These are phyloP conservation scores for Microcebus jonahi DNA, from an alignment of 2,113 vertebrate species.

Conservation along the genomic window DNA sequence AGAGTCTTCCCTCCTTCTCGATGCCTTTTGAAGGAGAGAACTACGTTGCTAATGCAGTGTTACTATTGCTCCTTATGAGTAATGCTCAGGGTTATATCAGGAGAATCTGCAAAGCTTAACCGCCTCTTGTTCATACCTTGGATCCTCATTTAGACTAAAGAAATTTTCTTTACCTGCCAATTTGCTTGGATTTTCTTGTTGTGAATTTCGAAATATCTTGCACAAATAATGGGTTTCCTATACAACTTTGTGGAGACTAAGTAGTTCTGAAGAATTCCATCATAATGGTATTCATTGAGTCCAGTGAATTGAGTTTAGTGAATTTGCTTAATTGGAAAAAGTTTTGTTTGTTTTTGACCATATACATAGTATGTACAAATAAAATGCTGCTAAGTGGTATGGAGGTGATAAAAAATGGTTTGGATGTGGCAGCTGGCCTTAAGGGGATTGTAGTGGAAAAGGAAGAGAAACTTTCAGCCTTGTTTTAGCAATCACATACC, in stretches of 20 bases:
- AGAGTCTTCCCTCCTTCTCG: not conserved
- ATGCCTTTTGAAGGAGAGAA: not conserved
- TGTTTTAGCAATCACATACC: not conserved
- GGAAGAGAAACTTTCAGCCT: not conserved
- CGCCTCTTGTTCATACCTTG: not conserved
- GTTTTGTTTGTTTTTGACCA: not conserved
- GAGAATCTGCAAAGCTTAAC: not conserved
- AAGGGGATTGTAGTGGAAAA: not conserved
- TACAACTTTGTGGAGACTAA: not conserved
- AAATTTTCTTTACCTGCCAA: not conserved
- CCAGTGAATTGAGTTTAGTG: not conserved
- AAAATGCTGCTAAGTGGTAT: not conserved
- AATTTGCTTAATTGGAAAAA: not conserved
- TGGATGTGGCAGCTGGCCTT: not conserved
- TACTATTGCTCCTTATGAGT: not conserved
- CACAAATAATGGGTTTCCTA: not conserved
- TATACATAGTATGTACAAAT: not conserved
- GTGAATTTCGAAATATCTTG: not conserved
- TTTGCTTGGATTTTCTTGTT: not conserved
- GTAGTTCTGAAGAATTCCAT: not conserved
- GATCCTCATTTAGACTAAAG: not conserved
- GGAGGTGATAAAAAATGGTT: not conserved
- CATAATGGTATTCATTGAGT: not conserved
- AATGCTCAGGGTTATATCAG: not conserved
- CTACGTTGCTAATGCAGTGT: not conserved